Conservation (phyloP, 2,888 invertebrate species). For the Adineta ricciae region DNA sequence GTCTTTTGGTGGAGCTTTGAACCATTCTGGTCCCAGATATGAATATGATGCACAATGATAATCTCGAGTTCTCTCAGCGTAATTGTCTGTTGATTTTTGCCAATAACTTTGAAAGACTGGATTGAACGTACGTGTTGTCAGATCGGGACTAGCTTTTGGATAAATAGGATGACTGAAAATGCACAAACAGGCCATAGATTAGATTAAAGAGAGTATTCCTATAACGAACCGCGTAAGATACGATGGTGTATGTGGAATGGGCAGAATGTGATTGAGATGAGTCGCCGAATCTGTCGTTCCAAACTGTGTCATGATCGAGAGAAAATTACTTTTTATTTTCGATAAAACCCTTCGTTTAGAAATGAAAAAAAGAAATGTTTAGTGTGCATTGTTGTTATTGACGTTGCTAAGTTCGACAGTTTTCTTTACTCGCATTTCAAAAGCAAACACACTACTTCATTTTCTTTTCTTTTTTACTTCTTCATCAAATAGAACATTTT, state of each 20-base stretch:
- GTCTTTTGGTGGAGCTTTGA: background rate
- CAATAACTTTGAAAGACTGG: background rate
- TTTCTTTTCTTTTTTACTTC: background rate
- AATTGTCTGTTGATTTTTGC: conserved; percentile 12
- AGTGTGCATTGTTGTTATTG: background rate
- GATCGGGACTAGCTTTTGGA: background rate
- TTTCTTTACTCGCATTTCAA: background rate
- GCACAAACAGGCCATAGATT: background rate
- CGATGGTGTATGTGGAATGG: background rate
- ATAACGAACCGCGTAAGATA: background rate
- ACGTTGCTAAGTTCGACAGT: background rate
- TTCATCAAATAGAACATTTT: background rate
- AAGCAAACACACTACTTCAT: background rate
- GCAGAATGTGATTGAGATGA: conserved; percentile 2
- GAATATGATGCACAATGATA: conserved; percentile 14
- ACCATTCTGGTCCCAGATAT: conserved; percentile 19
- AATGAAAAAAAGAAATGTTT: background rate
- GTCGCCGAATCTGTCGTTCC: conserved; percentile 14
- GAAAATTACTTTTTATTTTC: no score
- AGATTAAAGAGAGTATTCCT: background rate
- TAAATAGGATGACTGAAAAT: conserved; percentile 19
- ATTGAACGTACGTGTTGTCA: background rate
- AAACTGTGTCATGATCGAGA: background rate
- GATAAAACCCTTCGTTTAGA: no score
- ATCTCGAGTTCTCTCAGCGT: background rate